Evolutionary conservation across 2,797 vertebrate species (phyloP).

Genomic region (Distichodus sexfasciatus): DNA sequence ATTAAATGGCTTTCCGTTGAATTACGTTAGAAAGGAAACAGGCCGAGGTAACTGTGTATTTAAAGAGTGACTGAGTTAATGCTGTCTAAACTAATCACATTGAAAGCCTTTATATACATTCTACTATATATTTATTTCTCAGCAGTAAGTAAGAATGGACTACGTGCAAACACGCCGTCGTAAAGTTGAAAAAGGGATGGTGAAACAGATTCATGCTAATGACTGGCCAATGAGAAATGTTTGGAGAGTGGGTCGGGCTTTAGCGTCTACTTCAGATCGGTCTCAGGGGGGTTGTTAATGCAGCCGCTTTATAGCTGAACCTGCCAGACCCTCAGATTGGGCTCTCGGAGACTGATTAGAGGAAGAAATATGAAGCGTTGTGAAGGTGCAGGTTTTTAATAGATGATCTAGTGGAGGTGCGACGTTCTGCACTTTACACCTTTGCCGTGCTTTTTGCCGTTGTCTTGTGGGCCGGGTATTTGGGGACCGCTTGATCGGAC

Average conservation of each 20-base stretch:
- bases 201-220: slow-evolving; percentile 14
- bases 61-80: background rate
- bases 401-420: background rate
- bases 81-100: slow-evolving; percentile 21
- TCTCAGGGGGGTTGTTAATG: slow-evolving; percentile 18
- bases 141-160: slow-evolving; percentile 52
- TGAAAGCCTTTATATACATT: slow-evolving; percentile 49
- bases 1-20: background rate
- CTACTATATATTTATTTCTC: slow-evolving; percentile 57
- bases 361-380: background rate
- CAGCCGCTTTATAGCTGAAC: background rate
- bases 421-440: background rate
- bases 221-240: slow-evolving; percentile 10
- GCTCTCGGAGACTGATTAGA: background rate
- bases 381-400: background rate
- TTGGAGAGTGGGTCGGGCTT: slow-evolving; percentile 13
- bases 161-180: background rate
- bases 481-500: too few relatives aligned
- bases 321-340: background rate
- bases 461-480: too few relatives aligned
- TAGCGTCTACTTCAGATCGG: slow-evolving; percentile 16
- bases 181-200: background rate
- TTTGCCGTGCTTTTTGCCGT: too few relatives aligned
- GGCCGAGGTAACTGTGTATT: background rate
- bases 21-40: background rate